Base-by-base conservation (phyloP, 2,797 vertebrate genomes). In the Lepus townsendii region DNA sequence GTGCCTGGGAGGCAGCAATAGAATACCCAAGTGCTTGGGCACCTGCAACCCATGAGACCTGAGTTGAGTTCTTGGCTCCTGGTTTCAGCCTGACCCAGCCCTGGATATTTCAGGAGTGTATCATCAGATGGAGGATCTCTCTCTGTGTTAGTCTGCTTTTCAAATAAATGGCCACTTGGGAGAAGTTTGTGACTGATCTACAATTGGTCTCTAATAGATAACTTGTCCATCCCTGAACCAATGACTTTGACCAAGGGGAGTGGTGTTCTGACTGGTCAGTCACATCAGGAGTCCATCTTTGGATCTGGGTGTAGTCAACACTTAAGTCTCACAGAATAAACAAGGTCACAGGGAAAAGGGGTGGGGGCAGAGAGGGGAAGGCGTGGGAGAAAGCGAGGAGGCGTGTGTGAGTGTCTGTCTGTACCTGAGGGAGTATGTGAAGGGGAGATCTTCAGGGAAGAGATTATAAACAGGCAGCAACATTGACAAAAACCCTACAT, bases 381-480 rank as follows among this genome's bases (percentile, higher is more conserved):
- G 42, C 42, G 1, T 47, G 42, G 42, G 42, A 47, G 42, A 47
- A 47, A 47, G 42, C 1, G 42, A 47, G 42, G 42, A 47, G 42
- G 42, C 8, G 1, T 54, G 42, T 72, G 57, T 73, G 71, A 79
- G 71, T 47, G 57, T 7, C 13, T 35, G 42, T 20, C 60, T 27
- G 52, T 20, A 24, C 38, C 9, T 20, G 22, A 20, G 14, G 32
- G n/a, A 35, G 32, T n/a, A 69, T 63, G 52, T 50, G 52, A 79
- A 66, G 50, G 32, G 30, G 54, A 63, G 19, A 71, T 88, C 47
- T 79, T 83, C 69, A 47, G 54, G 38, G 13, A 93, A 87, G 69
- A 88, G 78, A 95, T 90, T 93, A 60, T 68, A 89, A 86, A 65
- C 14, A 95, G 66, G 54, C 17, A 80, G 42, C 11, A 66, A 68